phyloP scores from a whole-genome alignment of 2,113 vertebrate species.

The Clarias batrachus region DNA sequence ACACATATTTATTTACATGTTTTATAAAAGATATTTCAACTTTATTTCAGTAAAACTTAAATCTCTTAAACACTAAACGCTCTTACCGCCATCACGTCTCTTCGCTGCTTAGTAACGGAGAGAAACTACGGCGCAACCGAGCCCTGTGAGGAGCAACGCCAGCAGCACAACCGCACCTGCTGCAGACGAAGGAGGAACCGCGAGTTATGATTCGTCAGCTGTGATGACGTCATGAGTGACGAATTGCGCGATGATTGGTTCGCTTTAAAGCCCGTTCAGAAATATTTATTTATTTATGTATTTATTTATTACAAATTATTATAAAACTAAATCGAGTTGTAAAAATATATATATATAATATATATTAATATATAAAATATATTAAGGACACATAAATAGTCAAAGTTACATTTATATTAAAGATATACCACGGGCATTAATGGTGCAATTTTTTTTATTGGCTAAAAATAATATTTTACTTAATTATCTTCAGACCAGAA shows the following conservation, averaged over 20 bases:
- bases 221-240: not conserved
- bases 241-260: not conserved
- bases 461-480: not conserved
- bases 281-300: not conserved
- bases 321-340: no score
- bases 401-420: not conserved
- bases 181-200: not conserved
- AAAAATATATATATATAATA: no score
- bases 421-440: not conserved
- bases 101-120: conserved; percentile 68
- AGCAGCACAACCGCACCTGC: rapidly evolving
- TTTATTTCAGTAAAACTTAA: not conserved
- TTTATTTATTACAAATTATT: not conserved
- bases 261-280: not conserved
- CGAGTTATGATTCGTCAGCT: not conserved
- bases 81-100: conserved; percentile 30
- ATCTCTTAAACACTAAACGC: not conserved
- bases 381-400: no score
- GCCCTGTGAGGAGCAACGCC: not conserved
- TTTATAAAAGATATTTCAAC: not conserved
- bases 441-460: not conserved
- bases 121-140: conserved; percentile 40
- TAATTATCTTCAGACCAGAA: not conserved
- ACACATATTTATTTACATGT: not conserved
- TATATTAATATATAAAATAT: no score